Evolutionary conservation across 2,888 invertebrate genomes (phyloP), one percentile per base, ranked within the genome.

Genomic region (Resseliella maxima): DNA sequence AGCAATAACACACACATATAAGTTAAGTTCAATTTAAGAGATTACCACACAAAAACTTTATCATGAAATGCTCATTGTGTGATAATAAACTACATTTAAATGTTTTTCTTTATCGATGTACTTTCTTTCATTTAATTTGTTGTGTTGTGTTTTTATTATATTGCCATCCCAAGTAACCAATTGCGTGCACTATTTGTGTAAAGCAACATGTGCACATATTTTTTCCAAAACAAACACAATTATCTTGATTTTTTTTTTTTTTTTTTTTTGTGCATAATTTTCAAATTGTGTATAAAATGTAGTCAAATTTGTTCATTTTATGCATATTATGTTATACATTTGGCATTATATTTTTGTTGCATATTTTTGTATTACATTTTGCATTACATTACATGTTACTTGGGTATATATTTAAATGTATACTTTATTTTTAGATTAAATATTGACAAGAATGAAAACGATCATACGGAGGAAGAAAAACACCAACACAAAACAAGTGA

Each of bases 361-460:
- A n/a, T n/a, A n/a, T 41, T 41, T 12, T 41, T 50, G 8, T 50
- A 50, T 50, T 50, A 18, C 46, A n/a, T n/a, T n/a, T n/a, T n/a
- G n/a, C n/a, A n/a, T n/a, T n/a, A n/a, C n/a, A n/a, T n/a, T n/a
- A n/a, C n/a, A n/a, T n/a, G n/a, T n/a, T n/a, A n/a, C n/a, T n/a
- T n/a, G n/a, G n/a, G n/a, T n/a, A n/a, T n/a, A n/a, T 18, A 50
- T 50, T 50, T 18, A 50, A 50, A 59, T 59, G 59, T 59, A 24
- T 59, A 27, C 59, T 50, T 59, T 59, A 59, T 59, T 59, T 59
- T 59, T 31, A 72, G 72, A 72, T 72, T 72, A 72, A 12, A 35
- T 72, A 72, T 72, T 72, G 35, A 31, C 31, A 31, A n/a, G 31
- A 72, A 72, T 72, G 72, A 35, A 72, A 72, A 72, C 18, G 31